Conservation (phyloP, 2,888 invertebrate genomes). For the Calameuta filiformis region DNA sequence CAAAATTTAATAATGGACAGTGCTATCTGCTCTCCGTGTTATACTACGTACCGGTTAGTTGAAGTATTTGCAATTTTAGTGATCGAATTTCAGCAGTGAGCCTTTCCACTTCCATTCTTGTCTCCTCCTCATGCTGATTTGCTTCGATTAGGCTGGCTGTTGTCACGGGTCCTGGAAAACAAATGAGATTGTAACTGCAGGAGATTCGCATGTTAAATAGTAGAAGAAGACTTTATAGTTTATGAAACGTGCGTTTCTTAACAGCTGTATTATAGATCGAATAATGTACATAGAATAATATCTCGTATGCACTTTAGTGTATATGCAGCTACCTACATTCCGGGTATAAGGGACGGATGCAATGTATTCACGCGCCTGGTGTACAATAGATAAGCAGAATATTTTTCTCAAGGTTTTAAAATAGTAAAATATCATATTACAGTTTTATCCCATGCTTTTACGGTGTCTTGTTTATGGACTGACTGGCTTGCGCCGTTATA, state of each 20-base stretch:
- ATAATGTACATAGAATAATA: background rate
- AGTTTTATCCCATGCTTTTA: conserved; percentile 30
- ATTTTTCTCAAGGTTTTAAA: background rate
- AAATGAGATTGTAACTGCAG: background rate
- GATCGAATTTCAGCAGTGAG: conserved; percentile 73
- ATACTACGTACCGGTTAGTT: conserved; percentile 67
- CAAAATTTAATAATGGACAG: background rate
- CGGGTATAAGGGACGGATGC: background rate
- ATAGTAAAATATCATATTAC: conserved; percentile 18
- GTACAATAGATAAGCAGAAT: background rate
- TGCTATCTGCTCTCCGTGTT: background rate
- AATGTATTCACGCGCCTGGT: background rate
- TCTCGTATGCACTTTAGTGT: background rate
- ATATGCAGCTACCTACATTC: background rate
- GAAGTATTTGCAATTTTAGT: conserved; percentile 71
- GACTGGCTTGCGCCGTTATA: conserved; percentile 21
- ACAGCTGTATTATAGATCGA: background rate
- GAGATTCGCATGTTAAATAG: conserved; percentile 1
- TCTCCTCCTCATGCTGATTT: conserved; percentile 72
- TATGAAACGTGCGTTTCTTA: background rate
- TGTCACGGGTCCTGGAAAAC: conserved; percentile 45
- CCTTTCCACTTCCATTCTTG: conserved; percentile 71
- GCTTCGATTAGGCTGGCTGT: conserved; percentile 68
- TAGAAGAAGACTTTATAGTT: background rate
- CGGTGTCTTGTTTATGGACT: conserved; percentile 37